Evolutionary conservation across 2,888 invertebrate genomes (phyloP), one percentile per base, ranked within the genome.

Genomic region (Acrobasis consociella): DNA sequence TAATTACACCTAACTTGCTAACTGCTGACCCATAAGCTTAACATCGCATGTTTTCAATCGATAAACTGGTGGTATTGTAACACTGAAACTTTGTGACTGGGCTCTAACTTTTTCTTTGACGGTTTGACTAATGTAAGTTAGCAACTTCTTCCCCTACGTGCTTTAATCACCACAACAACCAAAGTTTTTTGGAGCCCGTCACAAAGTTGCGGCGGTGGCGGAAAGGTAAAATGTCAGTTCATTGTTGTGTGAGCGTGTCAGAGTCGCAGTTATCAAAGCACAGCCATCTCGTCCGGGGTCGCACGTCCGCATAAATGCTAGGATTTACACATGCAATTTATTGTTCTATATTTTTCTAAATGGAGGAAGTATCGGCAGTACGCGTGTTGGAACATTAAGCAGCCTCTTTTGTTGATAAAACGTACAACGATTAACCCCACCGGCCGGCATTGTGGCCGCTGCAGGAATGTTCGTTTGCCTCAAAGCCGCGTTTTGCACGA

Each of bases 371-470:
- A 84, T 78, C 80, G 74, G 74, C 73, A 73, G 77, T 77, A 83
- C 82, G 81, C 91, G 89, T 91, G 91, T 86, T 80, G 75, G 72
- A 80, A 88, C 87, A 91, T 90, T 85, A 89, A 91, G 83, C 82
- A 87, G 85, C 81, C 84, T 80, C 88, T 85, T 89, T 91, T 88
- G 90, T 89, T 82, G 73, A 77, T 82, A 78, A 85, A 86, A 83
- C 80, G 81, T 78, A 77, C 67, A 68, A 77, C 81, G 83, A 86
- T 87, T 83, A 85, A 78, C 78, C 77, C 74, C 72, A 82, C 77
- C 76, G 72, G 67, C 70, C 70, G 67, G 69, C 72, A 84, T 86
- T 86, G 83, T 84, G 78, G 77, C 75, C 75, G 74, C 74, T 74
- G 73, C 78, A 77, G 75, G 74, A 78, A 76, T 74, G 76, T 77